Base-by-base conservation (phyloP, 2,113 vertebrate species). In the Spheniscus mendiculus region DNA sequence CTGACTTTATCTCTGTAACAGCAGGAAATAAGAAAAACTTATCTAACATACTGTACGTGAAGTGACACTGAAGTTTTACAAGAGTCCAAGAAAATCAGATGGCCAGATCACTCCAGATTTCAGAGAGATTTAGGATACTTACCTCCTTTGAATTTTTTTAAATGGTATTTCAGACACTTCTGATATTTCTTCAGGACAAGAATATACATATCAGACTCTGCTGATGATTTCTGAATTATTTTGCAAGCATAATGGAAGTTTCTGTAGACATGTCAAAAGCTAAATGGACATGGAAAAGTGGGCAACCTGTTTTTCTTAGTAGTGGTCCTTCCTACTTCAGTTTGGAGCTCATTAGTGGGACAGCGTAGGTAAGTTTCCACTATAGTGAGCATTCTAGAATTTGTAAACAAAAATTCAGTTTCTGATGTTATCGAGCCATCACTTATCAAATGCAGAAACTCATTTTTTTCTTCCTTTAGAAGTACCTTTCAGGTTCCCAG, bases 291-390 rank as follows among this genome's bases (percentile, higher is more conserved):
- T 9, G 26, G 21, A 71, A 22, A 87, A 70, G 19, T 10, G 4
- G 6, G 29, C 16, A 70, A 70, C 1, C 10, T 53, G 2, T 21
- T 90, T 63, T 81, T 58, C 52, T 83, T 23, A 30, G 7, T 16
- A 44, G 5, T 30, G 5, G 36, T 34, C 32, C 45, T n/a, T 44
- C 42, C 26, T 70, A 5, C 34, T 61, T 69, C 12, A 23, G 23
- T 36, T n/a, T 55, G 65, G 25, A 89, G 32, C 6, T 91, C 29
- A 2, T 70, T 29, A 45, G n/a, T 45, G 38, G 63, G 19, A 62
- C 6, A 67, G 5, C 0, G 0, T 10, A 67, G 23, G 11, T 59
- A 71, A 34, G 7, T n/a, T 80, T 65, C 10, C 23, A 23, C 61
- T 36, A 21, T 30, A 53, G 36, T 10, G 11, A 52, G 20, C 7